Evolutionary conservation across 2,888 invertebrate species (phyloP).

Genomic region (Cremastinae sp.): DNA sequence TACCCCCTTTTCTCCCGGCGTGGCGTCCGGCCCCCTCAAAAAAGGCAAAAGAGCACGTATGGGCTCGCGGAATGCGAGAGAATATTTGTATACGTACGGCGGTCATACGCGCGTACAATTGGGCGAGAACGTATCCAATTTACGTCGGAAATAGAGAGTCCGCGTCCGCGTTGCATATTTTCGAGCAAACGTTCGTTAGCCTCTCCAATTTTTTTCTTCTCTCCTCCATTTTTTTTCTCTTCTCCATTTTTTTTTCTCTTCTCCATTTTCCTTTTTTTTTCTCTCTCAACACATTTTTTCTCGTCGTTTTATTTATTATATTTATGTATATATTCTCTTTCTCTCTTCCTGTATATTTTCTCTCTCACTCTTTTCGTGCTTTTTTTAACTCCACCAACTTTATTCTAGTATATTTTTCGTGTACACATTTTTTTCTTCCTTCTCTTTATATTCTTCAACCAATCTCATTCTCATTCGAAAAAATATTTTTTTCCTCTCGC

Average conservation of each 20-base stretch:
- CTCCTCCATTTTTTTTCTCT: not conserved
- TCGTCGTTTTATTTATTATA: no score
- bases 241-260: not conserved
- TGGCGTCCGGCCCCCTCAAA: no score
- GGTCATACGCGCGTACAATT: conserved; percentile 34
- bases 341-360: no score
- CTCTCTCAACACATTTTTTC: not conserved
- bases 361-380: no score
- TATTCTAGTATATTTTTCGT: no score
- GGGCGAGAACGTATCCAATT: conserved; percentile 42
- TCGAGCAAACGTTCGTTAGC: conserved; percentile 21
- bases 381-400: no score
- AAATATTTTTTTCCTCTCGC: no score
- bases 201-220: not conserved
- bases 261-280: conserved; percentile 4
- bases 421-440: no score
- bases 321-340: no score
- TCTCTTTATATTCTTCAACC: no score
- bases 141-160: conserved; percentile 36
- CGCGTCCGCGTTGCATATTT: conserved; percentile 36
- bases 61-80: not conserved
- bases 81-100: conserved; percentile 3
- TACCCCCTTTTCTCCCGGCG: not conserved
- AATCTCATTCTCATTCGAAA: no score
- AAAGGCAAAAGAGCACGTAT: no score